Conservation (phyloP, 1,140 invertebrate species). For the Drosophila ercepeae region DNA sequence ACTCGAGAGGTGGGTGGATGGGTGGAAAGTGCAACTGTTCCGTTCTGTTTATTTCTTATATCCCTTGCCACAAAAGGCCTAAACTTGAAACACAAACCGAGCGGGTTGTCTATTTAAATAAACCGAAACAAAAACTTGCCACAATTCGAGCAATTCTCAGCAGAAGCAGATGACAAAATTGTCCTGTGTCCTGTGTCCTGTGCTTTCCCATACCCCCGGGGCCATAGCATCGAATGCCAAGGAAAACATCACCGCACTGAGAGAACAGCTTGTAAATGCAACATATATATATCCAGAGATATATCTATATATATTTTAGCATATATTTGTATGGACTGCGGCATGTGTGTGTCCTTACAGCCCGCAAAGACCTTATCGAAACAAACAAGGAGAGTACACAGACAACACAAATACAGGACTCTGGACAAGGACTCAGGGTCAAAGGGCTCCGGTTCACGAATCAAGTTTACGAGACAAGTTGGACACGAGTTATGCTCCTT, state of each 20-base stretch:
- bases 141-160: slow-evolving; percentile 27
- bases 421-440: slow-evolving; percentile 12
- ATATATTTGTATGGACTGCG: too few species aligned
- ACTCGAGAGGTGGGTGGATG: slow-evolving; percentile 6
- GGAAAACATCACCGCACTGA: slow-evolving; percentile 40
- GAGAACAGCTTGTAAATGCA: slow-evolving; percentile 34
- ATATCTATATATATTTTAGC: not conserved
- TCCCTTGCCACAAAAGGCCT: slow-evolving; percentile 36
- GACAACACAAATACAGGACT: not conserved
- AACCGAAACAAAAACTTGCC: slow-evolving; percentile 44
- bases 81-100: slow-evolving; percentile 34
- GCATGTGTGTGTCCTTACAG: slow-evolving; percentile 4
- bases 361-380: slow-evolving; percentile 41
- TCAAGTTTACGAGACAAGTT: slow-evolving; percentile 12
- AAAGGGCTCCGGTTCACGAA: not conserved
- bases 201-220: slow-evolving; percentile 11
- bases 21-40: slow-evolving; percentile 29
- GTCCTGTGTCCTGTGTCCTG: slow-evolving; percentile 3
- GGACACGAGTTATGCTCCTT: slow-evolving; percentile 1
- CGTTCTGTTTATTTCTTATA: slow-evolving; percentile 48
- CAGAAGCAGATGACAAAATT: slow-evolving; percentile 46
- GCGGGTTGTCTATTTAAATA: slow-evolving; percentile 45
- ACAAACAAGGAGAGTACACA: slow-evolving; percentile 36
- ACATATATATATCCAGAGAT: slow-evolving; percentile 1
- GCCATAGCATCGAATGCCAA: slow-evolving; percentile 25